Evolutionary conservation across 2,113 vertebrate genomes (phyloP).

Genomic region (Paradisaea rubra): DNA sequence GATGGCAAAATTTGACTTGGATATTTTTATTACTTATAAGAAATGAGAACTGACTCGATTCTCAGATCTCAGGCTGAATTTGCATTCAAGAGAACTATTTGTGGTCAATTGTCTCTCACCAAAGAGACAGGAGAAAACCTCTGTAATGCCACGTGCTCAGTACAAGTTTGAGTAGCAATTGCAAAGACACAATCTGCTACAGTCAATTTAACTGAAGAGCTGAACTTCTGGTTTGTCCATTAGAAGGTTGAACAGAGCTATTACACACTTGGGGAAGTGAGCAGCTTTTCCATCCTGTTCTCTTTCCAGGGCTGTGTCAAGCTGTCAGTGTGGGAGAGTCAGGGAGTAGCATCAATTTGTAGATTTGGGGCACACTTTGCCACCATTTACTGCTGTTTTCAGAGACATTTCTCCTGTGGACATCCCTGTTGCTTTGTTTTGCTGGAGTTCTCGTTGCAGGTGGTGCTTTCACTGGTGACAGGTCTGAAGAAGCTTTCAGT

Average conservation of each 20-base stretch:
- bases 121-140: not conserved
- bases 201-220: not conserved
- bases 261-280: not conserved
- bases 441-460: not conserved
- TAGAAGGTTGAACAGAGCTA: not conserved
- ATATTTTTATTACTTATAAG: not conserved
- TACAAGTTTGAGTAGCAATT: not conserved
- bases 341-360: not conserved
- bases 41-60: not conserved
- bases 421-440: not conserved
- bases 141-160: not conserved
- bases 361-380: not conserved
- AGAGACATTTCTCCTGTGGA: not conserved
- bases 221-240: not conserved
- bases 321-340: not conserved
- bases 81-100: not conserved
- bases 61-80: not conserved
- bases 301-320: not conserved
- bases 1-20: not conserved
- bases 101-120: not conserved
- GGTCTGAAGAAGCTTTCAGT: not conserved
- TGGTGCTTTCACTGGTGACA: not conserved
- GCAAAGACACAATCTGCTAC: not conserved
- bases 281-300: not conserved
- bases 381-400: not conserved